phyloP scores from a whole-genome alignment of 2,113 vertebrate genomes.

The Hyaena hyaena region DNA sequence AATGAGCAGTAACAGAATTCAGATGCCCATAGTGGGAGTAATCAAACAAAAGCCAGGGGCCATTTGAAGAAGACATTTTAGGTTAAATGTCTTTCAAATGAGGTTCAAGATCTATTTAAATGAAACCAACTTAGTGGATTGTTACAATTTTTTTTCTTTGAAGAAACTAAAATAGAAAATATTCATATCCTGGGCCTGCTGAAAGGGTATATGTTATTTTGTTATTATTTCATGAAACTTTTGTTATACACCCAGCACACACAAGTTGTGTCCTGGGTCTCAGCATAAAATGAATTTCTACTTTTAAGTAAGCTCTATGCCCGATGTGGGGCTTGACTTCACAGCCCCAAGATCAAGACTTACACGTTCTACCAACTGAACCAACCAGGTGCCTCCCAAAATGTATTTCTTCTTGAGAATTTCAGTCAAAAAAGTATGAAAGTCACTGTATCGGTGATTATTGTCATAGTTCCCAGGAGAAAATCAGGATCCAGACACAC shows the following conservation, averaged over 20 bases:
- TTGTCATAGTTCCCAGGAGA: not conserved
- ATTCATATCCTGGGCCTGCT: not conserved
- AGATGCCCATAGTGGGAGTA: not conserved
- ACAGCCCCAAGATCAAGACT: not conserved
- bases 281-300: not conserved
- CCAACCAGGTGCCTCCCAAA: not conserved
- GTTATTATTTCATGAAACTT: constrained; percentile 16
- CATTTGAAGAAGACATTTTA: not conserved
- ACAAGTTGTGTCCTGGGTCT: not conserved
- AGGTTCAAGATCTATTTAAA: not conserved
- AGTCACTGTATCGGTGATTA: not conserved
- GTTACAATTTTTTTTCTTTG: not conserved
- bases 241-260: not conserved
- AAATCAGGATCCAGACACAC: not conserved
- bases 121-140: not conserved
- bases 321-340: not conserved
- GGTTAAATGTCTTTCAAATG: not conserved
- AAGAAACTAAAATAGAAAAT: not conserved
- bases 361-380: not conserved
- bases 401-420: not conserved
- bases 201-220: not conserved
- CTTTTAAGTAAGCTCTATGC: not conserved
- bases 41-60: not conserved
- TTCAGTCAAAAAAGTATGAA: not conserved
- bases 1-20: not conserved